A percentile compares a stretch with the other conserved stretches of the same genome.
Conservation (phyloP, 2,797 vertebrate species). For the Xiphorhynchus erythropygius region DNA sequence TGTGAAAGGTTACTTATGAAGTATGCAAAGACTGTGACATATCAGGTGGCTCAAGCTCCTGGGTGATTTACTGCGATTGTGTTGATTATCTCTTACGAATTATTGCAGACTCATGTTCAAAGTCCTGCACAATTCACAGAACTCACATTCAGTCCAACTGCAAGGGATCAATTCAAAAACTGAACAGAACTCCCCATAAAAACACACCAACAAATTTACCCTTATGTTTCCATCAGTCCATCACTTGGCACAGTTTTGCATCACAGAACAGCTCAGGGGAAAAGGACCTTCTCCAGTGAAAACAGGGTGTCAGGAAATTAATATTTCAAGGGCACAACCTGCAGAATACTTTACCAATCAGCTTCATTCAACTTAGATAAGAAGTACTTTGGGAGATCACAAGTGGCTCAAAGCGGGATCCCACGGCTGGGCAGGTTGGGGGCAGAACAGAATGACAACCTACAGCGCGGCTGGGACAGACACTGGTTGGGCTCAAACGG, state of each 20-base stretch:
- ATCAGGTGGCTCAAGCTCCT: neutral
- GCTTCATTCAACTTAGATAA: neutral
- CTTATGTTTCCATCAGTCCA: neutral
- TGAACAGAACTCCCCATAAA: accelerated
- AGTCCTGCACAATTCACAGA: neutral
- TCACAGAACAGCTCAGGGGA: neutral
- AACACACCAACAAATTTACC: neutral
- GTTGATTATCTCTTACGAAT: neutral
- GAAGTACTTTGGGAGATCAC: neutral
- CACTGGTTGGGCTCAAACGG: accelerated
- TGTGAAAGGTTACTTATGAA: neutral
- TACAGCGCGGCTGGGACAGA: neutral
- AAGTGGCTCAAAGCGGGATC: accelerated
- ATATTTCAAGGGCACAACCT: neutral
- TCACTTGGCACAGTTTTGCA: accelerated
- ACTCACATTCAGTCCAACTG: neutral
- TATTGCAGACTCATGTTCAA: neutral
- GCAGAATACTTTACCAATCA: neutral
- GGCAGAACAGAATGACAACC: neutral
- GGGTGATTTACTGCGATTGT: neutral
- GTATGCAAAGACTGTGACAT: neutral
- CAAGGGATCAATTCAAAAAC: neutral
- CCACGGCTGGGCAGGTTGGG: accelerated
- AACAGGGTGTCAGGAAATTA: neutral
- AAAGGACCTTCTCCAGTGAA: neutral